These are phyloP conservation scores for Philopotamus ludificatus DNA, from an alignment of 1,140 invertebrate genomes.

Conservation along the genomic window DNA sequence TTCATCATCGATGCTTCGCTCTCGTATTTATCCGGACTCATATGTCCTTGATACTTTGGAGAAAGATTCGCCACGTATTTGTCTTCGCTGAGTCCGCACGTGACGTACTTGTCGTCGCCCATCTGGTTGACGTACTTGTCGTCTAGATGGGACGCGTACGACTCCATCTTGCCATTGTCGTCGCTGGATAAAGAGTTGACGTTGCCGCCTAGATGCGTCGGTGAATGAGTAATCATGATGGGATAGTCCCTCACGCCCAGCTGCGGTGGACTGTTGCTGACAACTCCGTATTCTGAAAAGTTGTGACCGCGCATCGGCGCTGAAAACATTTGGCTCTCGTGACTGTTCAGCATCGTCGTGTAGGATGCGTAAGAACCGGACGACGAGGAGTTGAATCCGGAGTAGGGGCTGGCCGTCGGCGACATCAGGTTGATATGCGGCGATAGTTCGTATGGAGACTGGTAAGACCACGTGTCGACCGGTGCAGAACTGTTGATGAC, in stretches of 20 bases:
- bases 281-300: conserved; percentile 62
- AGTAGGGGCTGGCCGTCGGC: conserved; percentile 66
- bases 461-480: conserved; percentile 74
- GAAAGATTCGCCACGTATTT: conserved; percentile 47
- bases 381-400: conserved; percentile 57
- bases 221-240: conserved; percentile 66
- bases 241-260: conserved; percentile 64
- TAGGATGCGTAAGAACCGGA: conserved; percentile 59
- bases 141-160: conserved; percentile 52
- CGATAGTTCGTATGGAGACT: conserved; percentile 71
- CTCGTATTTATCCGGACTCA: conserved; percentile 58
- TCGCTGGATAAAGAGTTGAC: conserved; percentile 54
- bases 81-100: conserved; percentile 50
- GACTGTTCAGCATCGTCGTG: conserved; percentile 66
- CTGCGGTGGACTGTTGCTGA: conserved; percentile 57
- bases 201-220: conserved; percentile 55
- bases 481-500: conserved; percentile 61
- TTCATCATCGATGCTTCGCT: conserved; percentile 55
- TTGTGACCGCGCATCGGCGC: conserved; percentile 57
- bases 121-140: conserved; percentile 54
- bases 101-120: conserved; percentile 51
- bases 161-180: conserved; percentile 50
- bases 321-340: conserved; percentile 65
- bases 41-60: conserved; percentile 63
- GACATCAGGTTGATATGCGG: conserved; percentile 70